phyloP scores from a whole-genome alignment of 2,797 vertebrate species.

The Karalla daura region DNA sequence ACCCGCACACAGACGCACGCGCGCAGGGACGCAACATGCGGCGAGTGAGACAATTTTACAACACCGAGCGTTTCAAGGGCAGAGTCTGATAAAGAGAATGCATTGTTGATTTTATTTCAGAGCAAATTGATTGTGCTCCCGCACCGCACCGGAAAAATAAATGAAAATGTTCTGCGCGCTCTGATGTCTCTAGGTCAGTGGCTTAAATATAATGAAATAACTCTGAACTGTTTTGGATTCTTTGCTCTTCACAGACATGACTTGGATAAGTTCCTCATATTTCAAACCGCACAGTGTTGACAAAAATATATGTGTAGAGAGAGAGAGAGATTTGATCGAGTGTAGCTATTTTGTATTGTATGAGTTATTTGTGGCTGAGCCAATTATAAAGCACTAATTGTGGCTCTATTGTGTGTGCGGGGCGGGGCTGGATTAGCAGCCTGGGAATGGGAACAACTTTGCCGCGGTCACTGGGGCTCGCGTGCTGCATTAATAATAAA shows the following conservation, averaged over 20 bases:
- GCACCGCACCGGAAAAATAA: conserved; percentile 19
- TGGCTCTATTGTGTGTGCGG: too few relatives aligned
- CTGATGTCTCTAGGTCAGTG: conserved; percentile 7
- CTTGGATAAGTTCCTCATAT: not conserved
- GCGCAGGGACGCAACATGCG: conserved; percentile 25
- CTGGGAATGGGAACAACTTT: too few relatives aligned
- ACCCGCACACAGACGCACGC: too few relatives aligned
- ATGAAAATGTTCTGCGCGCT: conserved; percentile 21
- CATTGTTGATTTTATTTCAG: conserved; percentile 26
- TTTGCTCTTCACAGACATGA: not conserved
- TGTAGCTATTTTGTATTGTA: too few relatives aligned
- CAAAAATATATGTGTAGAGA: not conserved
- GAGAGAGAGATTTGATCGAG: too few relatives aligned
- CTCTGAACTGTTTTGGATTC: not conserved
- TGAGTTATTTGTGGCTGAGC: too few relatives aligned
- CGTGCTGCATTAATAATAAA: not conserved
- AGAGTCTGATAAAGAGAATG: conserved; percentile 53
- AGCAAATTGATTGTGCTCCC: conserved; percentile 38
- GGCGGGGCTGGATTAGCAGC: too few relatives aligned
- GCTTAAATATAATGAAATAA: conserved; percentile 5
- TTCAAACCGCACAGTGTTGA: not conserved
- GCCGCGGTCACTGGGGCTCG: too few relatives aligned
- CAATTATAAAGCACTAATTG: too few relatives aligned
- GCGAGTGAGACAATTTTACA: conserved; percentile 50
- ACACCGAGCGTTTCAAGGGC: conserved; percentile 69